A percentile compares a stretch with the other conserved stretches of the same genome.
Evolutionary conservation across 2,888 invertebrate genomes (phyloP).

Genomic region (Holacanthella duospinosa): DNA sequence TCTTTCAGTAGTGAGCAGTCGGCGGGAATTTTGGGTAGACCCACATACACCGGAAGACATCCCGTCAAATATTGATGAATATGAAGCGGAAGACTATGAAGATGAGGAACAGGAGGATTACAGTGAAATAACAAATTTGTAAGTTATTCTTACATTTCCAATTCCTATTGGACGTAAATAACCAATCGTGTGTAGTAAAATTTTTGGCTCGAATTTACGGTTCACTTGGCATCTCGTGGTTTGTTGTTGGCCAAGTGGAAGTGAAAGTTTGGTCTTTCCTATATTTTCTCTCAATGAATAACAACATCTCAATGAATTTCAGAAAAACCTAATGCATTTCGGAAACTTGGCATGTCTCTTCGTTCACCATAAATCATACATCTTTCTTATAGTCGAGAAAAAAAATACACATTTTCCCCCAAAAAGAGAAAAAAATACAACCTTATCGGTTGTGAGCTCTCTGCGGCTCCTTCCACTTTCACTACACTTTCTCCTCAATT

Average conservation of each 20-base stretch:
- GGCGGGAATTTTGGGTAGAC: conserved; percentile 4
- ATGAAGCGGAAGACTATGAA: conserved; percentile 30
- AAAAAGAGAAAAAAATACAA: neutral
- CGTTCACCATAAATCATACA: conserved; percentile 5
- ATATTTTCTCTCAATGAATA: too few species aligned
- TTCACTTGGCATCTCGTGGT: too few species aligned
- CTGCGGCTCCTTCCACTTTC: neutral
- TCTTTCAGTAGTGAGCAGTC: neutral
- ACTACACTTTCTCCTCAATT: conserved; percentile 3
- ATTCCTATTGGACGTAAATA: neutral
- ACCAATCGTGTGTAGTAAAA: too few species aligned
- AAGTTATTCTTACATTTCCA: neutral
- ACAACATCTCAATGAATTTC: neutral
- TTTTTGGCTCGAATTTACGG: neutral
- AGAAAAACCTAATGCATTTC: conserved; percentile 14
- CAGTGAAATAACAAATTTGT: neutral
- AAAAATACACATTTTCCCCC: neutral
- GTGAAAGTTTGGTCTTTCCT: too few species aligned
- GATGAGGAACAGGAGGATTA: conserved; percentile 21
- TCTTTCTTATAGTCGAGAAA: too few species aligned
- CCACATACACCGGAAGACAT: neutral
- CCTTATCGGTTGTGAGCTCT: neutral
- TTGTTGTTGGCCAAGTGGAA: too few species aligned
- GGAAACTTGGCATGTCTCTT: conserved; percentile 11
- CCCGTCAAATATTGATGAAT: conserved; percentile 28